Base-by-base conservation (phyloP, 2,797 vertebrate genomes). In the Acrossocheilus wenchowensis region DNA sequence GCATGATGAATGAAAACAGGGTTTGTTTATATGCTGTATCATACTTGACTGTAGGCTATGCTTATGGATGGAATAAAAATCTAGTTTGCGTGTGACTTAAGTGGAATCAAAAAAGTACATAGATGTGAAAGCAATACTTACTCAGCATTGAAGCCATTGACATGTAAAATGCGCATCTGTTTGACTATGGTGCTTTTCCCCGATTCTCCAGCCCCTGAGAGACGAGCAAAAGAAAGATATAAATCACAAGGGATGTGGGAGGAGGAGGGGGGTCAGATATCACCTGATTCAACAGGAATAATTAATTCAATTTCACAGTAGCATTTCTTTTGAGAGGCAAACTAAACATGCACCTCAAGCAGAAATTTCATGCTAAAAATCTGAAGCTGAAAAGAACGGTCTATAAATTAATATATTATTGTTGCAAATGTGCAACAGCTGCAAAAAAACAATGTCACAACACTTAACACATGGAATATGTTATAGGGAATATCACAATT, bases 111-210 rank as follows among this genome's bases (percentile, higher is more conserved):
- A n/a, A 73, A 66, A 80, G 17, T n/a, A 66, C 14, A 52, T 74
- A 43, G 11, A 82, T 36, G 19, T 30, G 19, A 82, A 54, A 73
- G 21, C 45, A n/a, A 93, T 89, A 98, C 98, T 99, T 97, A 99
- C 98, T 99, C 98, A 95, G 98, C 97, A 91, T 99, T 99, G 96
- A 99, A 99, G 95, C 98, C 98, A 92, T 99, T 98, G 87, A 99
- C 98, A 90, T 99, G 98, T 93, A 99, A 93, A 95, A 99, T 99
- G 94, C 97, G 95, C 98, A 99, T 99, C 92, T 99, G 98, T 94
- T 99, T 99, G 92, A 99, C 98, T 95, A 99, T 99, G 93, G 98
- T 99, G 95, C 98, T 99, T 93, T 99, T 99, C 93, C 98, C 98
- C 23, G 98, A 99, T 95, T 99, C 98, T 92, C 98, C 98, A 89